Conservation (phyloP, 1,140 invertebrate species). For the Drosophila melanica region DNA sequence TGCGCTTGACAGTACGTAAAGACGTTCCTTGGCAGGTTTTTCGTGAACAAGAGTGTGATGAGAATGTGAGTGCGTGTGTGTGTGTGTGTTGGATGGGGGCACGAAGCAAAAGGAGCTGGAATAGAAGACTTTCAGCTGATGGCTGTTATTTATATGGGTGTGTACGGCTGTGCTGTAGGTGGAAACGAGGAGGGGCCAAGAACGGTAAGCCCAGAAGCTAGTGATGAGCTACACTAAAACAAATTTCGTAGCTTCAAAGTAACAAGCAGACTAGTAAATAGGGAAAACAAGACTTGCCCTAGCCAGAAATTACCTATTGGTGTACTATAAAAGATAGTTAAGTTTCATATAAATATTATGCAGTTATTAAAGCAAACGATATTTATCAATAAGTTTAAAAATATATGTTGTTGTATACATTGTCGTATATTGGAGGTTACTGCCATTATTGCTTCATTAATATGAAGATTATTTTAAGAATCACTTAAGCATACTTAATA, state of each 20-base stretch:
- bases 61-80: conserved; percentile 5
- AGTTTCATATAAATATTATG: no score
- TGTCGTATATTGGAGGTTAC: no score
- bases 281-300: no score
- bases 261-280: no score
- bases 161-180: conserved; percentile 20
- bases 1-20: conserved; percentile 64
- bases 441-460: no score
- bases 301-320: no score
- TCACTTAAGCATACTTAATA: no score
- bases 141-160: conserved; percentile 65
- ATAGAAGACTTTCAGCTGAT: conserved; percentile 55
- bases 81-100: background rate
- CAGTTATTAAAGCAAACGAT: no score
- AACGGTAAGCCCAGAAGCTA: conserved; percentile 38
- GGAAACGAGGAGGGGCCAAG: background rate
- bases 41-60: conserved; percentile 18
- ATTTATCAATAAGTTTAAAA: no score
- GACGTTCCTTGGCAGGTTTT: conserved; percentile 64
- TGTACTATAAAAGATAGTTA: no score
- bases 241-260: conserved; percentile 16
- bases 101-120: conserved; percentile 7
- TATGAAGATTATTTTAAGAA: no score
- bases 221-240: conserved; percentile 46
- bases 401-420: no score